phyloP scores from a whole-genome alignment of 2,797 vertebrate genomes.

The Alosa sapidissima region DNA sequence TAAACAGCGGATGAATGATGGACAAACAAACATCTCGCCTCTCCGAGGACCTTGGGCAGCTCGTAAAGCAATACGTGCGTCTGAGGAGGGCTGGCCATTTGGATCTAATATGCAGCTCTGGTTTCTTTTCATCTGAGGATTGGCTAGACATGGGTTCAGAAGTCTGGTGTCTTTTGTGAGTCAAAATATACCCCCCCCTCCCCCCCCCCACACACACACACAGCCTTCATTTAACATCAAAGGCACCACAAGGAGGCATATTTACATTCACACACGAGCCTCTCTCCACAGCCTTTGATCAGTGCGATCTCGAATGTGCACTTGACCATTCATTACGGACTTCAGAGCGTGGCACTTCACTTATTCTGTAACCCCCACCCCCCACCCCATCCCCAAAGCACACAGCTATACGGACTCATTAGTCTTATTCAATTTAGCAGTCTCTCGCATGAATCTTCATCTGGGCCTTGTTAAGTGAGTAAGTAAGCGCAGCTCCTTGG shows the following conservation, averaged over 20 bases:
- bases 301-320: conserved; percentile 19
- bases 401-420: conserved; percentile 26
- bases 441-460: conserved; percentile 1
- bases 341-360: conserved; percentile 3
- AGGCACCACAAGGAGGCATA: conserved; percentile 25
- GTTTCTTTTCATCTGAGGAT: conserved; percentile 23
- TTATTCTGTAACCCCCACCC: neutral
- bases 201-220: neutral
- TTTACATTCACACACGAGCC: conserved; percentile 24
- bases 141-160: conserved; percentile 4
- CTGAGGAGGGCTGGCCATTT: conserved; percentile 13
- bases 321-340: conserved; percentile 33
- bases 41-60: neutral
- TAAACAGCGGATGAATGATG: conserved; percentile 23
- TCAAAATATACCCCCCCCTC: neutral
- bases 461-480: neutral
- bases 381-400: neutral
- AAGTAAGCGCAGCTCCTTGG: neutral
- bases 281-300: conserved; percentile 46
- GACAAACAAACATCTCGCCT: conserved; percentile 25
- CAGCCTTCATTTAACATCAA: conserved; percentile 41
- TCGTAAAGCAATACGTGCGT: conserved; percentile 27
- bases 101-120: conserved; percentile 22
- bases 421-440: conserved; percentile 22
- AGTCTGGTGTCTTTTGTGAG: conserved; percentile 14